phyloP scores from a whole-genome alignment of 2,888 invertebrate genomes.

The Pyralis farinalis region DNA sequence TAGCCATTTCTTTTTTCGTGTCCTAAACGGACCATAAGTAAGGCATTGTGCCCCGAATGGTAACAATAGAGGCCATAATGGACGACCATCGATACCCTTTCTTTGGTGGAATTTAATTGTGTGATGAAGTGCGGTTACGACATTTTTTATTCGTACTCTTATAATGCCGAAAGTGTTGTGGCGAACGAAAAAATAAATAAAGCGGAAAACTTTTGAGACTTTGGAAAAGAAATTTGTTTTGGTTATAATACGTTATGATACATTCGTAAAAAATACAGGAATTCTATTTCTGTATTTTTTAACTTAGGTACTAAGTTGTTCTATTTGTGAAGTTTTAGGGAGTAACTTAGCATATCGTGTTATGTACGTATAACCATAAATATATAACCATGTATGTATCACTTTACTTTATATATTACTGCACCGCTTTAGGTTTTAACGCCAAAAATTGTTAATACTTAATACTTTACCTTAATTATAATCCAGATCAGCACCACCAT shows the following conservation, averaged over 20 bases:
- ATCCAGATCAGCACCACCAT: too few species aligned
- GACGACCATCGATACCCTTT: conserved; percentile 75
- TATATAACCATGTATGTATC: too few species aligned
- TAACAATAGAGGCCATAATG: conserved; percentile 76
- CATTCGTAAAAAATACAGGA: too few species aligned
- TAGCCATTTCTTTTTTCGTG: conserved; percentile 72
- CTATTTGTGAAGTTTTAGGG: too few species aligned
- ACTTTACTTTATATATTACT: too few species aligned
- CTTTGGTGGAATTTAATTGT: conserved; percentile 76
- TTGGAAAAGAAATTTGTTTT: conserved; percentile 6
- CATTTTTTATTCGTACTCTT: conserved; percentile 49
- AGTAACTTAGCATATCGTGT: too few species aligned
- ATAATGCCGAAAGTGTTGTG: conserved; percentile 32
- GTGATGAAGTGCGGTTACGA: conserved; percentile 78
- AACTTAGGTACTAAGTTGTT: too few species aligned
- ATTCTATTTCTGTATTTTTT: too few species aligned
- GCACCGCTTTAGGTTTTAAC: too few species aligned
- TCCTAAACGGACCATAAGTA: conserved; percentile 76
- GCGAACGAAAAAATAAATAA: conserved; percentile 18
- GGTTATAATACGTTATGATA: neutral
- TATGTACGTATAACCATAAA: too few species aligned
- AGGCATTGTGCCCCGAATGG: conserved; percentile 71
- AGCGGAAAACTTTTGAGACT: conserved; percentile 6
- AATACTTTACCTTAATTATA: too few species aligned
- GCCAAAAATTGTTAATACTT: too few species aligned